A percentile compares a stretch with the other conserved stretches of the same genome.
Evolutionary conservation across 1,140 invertebrate genomes (phyloP).

Genomic region (Drosophila truncata): DNA sequence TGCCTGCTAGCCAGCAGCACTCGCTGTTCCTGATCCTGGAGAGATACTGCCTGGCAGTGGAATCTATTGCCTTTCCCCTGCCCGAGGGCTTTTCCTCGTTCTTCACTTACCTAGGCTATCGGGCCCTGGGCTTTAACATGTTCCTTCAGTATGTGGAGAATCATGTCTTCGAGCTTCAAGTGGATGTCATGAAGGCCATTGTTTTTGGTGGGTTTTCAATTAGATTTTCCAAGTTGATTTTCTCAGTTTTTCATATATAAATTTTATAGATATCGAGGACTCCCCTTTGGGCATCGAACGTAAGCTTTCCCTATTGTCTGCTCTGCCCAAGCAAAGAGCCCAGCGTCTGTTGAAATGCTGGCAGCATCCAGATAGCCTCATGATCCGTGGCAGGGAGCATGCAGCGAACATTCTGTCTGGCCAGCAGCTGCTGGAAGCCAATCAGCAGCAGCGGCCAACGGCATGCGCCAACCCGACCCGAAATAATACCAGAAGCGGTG

Average conservation of each 20-base stretch:
- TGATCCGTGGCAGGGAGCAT: conserved; percentile 92
- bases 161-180: conserved; percentile 93
- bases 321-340: conserved; percentile 91
- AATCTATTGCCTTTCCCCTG: conserved; percentile 92
- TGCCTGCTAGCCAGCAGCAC: conserved; percentile 89
- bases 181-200: conserved; percentile 94
- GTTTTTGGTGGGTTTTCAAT: conserved; percentile 88
- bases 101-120: conserved; percentile 93
- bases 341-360: conserved; percentile 92
- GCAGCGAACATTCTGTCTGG: conserved; percentile 91
- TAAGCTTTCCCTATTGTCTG: conserved; percentile 90
- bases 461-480: conserved; percentile 51
- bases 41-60: conserved; percentile 91
- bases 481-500: conserved; percentile 60
- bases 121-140: conserved; percentile 90
- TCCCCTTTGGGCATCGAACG: conserved; percentile 88
- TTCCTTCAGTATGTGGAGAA: conserved; percentile 93
- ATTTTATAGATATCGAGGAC: conserved; percentile 87
- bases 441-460: conserved; percentile 60
- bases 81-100: conserved; percentile 95
- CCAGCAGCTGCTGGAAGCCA: conserved; percentile 85
- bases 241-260: accelerated
- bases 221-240: conserved; percentile 77
- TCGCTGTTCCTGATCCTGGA: conserved; percentile 91
- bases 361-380: conserved; percentile 91